Evolutionary conservation across 2,797 vertebrate species (phyloP).

Genomic region (Nannoperca obscura): DNA sequence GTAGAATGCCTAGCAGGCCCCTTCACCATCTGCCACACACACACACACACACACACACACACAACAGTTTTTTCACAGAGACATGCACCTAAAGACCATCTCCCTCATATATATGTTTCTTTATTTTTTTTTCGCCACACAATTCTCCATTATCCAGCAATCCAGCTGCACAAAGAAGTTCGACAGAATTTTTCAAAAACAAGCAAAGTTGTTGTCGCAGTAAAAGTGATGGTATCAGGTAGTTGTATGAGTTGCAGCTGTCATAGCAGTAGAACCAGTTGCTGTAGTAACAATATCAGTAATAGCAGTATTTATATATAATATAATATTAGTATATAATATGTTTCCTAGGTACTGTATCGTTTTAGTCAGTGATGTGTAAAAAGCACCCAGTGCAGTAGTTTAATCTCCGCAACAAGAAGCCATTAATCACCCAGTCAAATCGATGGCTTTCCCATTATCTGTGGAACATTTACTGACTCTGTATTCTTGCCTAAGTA

Average conservation of each 20-base stretch:
- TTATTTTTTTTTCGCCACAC: neutral
- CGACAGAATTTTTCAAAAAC: slow-evolving; percentile 5
- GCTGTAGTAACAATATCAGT: slow-evolving; percentile 14
- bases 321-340: neutral
- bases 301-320: slow-evolving; percentile 1
- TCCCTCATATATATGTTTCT: neutral
- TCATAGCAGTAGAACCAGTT: neutral
- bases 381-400: slow-evolving; percentile 31
- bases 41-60: slow-evolving; percentile 31
- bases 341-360: slow-evolving; percentile 22
- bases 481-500: slow-evolving; percentile 37
- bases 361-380: slow-evolving; percentile 29
- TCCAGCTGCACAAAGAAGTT: slow-evolving; percentile 11
- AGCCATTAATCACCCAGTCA: slow-evolving; percentile 59
- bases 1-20: slow-evolving; percentile 68
- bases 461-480: slow-evolving; percentile 50
- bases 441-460: slow-evolving; percentile 58
- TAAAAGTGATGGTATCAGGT: neutral
- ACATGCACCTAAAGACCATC: slow-evolving; percentile 27
- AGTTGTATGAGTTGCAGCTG: neutral
- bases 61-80: slow-evolving; percentile 21
- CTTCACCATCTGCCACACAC: slow-evolving; percentile 76
- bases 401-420: slow-evolving; percentile 31
- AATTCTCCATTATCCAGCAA: neutral
- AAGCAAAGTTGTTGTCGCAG: neutral